phyloP scores from a whole-genome alignment of 2,888 invertebrate species.

The Coleophora deauratella region DNA sequence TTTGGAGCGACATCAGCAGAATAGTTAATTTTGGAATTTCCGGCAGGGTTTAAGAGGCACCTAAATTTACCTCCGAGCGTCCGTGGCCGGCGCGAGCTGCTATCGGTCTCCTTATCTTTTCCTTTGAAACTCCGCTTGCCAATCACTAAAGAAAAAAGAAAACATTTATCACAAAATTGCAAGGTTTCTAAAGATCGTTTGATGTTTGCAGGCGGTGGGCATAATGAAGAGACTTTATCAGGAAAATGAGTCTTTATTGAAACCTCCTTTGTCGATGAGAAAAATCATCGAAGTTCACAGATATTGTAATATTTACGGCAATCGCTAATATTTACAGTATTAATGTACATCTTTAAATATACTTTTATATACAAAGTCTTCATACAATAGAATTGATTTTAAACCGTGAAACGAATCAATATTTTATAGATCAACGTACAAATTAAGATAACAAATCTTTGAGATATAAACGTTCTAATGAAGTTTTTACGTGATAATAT shows the following conservation, averaged over 20 bases:
- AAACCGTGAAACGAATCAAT: conserved; percentile 13
- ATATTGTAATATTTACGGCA: conserved; percentile 35
- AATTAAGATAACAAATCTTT: conserved; percentile 8
- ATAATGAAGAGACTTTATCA: conserved; percentile 26
- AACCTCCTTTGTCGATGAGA: conserved; percentile 41
- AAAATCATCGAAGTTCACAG: conserved; percentile 42
- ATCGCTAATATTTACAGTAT: conserved; percentile 50
- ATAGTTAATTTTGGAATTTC: conserved; percentile 29
- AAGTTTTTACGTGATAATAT: conserved; percentile 4
- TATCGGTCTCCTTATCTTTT: not conserved
- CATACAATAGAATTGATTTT: conserved; percentile 15
- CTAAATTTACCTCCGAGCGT: conserved; percentile 25
- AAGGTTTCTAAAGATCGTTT: no score
- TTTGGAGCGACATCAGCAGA: conserved; percentile 23
- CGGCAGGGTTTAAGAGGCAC: conserved; percentile 19
- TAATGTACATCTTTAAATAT: conserved; percentile 23
- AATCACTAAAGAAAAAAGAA: not conserved
- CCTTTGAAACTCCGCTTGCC: not conserved
- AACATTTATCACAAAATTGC: not conserved
- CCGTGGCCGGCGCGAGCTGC: conserved; percentile 1
- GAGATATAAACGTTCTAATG: conserved; percentile 18
- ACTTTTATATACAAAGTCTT: conserved; percentile 23
- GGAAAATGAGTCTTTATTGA: conserved; percentile 63
- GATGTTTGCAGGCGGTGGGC: not conserved
- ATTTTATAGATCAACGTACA: conserved; percentile 12